Evolutionary conservation across 2,113 vertebrate genomes (phyloP).

Genomic region (Neoarius graeffei): DNA sequence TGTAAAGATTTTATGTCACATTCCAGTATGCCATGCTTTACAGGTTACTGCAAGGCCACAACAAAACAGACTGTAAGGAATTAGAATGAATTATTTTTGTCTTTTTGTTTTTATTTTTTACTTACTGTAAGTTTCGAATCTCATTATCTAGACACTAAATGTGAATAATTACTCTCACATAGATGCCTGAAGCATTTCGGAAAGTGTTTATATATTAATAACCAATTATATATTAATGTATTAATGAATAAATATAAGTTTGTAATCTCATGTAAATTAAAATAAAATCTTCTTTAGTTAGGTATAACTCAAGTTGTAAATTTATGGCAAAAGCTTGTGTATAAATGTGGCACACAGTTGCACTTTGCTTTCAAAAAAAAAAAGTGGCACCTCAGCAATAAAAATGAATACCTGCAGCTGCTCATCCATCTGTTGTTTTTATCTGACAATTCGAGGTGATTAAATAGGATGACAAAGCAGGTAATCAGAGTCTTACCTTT

Average conservation of each 20-base stretch:
- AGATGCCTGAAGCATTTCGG: not conserved
- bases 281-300: not conserved
- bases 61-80: not conserved
- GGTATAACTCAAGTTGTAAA: not conserved
- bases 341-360: not conserved
- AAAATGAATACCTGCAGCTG: constrained; percentile 42
- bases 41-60: not conserved
- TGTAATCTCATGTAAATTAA: not conserved
- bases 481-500: constrained; percentile 70
- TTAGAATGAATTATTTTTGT: too few species aligned
- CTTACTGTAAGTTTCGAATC: not conserved
- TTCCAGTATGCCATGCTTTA: not conserved
- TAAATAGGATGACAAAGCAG: not conserved
- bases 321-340: not conserved
- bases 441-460: constrained; percentile 9
- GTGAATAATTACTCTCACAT: not conserved
- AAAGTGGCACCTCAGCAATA: constrained; percentile 31
- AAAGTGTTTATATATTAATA: not conserved
- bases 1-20: not conserved
- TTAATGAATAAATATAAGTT: not conserved
- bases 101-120: not conserved
- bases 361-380: constrained; percentile 16
- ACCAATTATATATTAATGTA: not conserved
- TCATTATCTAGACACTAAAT: not conserved
- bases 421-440: constrained; percentile 39